Base-by-base conservation (phyloP, 1,140 invertebrate species). In the Oreohelix idahoensis region DNA sequence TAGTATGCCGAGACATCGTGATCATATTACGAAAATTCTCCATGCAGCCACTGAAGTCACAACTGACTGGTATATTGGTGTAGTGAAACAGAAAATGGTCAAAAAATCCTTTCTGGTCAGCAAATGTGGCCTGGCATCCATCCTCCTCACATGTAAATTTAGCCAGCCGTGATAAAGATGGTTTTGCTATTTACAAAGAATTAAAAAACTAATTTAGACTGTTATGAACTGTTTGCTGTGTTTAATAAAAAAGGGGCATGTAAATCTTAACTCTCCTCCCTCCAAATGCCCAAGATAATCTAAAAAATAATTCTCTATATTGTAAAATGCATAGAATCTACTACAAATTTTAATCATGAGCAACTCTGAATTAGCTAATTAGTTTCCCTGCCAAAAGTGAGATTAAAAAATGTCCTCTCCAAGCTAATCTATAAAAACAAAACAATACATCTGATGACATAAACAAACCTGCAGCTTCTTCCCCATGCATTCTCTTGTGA, bases 41-140 rank as follows among this genome's bases (percentile, higher is more conserved):
- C 13, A 20, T 26, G 79, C 79, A 80, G 38, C 69, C 79, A 39
- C 11, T 76, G 29, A 29, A 76, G 32, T 76, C 39, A 35, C 79
- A 80, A 5, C n/a, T 80, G 2, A 29, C 69, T 13, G 63, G 39
- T 17, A 49, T 80, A 32, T 66, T 80, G 39, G 79, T 80, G 53
- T 71, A 80, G 79, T 80, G 79, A 26, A 66, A 71, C 39, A 80
- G 79, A 39, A 80, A 80, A 66, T 80, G 79, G 66, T 80, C 79
- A 80, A 71, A 71, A 53, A 80, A 80, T 70, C 69, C 79, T 73
- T 80, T 80, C 53, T 80, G 63, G 39, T 71, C 63, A 71, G 51
- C n/a, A 66, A 80, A 80, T 10, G 63, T 70, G 15, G 29, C 63
- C 13, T 70, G 63, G 45, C 79, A 80, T 38, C 42, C 66, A 71